Base-by-base conservation (phyloP, 2,113 vertebrate genomes). In the Rostratula benghalensis region DNA sequence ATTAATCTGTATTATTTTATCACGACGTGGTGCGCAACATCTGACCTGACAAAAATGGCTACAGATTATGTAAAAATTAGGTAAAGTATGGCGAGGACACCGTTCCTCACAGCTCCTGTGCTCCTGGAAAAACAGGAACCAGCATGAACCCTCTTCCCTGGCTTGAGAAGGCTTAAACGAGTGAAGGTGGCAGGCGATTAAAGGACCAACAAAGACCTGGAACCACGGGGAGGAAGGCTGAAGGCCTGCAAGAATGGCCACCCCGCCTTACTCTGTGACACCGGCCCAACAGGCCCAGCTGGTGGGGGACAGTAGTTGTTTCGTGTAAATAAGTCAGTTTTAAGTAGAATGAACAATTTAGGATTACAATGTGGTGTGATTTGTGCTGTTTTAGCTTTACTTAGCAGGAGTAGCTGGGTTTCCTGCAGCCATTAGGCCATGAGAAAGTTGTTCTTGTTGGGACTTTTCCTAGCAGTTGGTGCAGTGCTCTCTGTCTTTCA, bases 1-100 rank as follows among this genome's bases (percentile, higher is more conserved):
- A 21, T 2, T 19, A 25, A 46, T 12, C 33, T 25, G 7, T 9
- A 19, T 9, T 11, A 25, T 7, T 39, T 39, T 27, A 67, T 6
- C 64, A 31, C n/a, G 6, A 5, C 1, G 4, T 3, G 25, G 24
- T 3, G 33, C 46, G 23, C 39, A 27, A 11, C 9, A 14, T 7
- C 50, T 19, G 31, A 57, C 13, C 27, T 57, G 10, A 43, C 6
- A 28, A 7, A 77, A 54, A 39, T 3, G 11, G 13, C 27, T 25
- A 51, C 27, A 57, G 63, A 35, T 3, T 23, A 8, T 57, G 35
- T 30, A 54, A 30, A 50, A 48, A 20, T 13, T 3, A 25, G 0
- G 4, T 31, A 6, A 28, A 46, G 13, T 4, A 21, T 0, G 2
- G 5, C 27, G 53, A 54, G 46, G 19, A 46, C 24, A 51, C 24